Evolutionary conservation across 1,140 invertebrate species (phyloP).

Genomic region (Drosophila santomea): DNA sequence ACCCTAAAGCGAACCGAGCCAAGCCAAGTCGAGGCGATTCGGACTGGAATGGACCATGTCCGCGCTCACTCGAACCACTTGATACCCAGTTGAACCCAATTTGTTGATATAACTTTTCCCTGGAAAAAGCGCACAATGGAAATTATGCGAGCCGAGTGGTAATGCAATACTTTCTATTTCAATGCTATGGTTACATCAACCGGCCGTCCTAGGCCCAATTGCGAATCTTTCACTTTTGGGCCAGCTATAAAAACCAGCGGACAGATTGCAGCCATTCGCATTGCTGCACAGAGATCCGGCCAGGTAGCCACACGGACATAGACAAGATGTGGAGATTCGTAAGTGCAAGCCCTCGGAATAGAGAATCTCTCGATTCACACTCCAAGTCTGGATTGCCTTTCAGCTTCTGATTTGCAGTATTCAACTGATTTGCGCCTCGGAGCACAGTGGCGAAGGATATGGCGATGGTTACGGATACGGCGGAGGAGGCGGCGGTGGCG

Average conservation of each 20-base stretch:
- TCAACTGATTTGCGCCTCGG: conserved; percentile 60
- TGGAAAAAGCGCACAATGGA: conserved; percentile 72
- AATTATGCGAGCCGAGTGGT: conserved; percentile 75
- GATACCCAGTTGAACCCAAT: conserved; percentile 78
- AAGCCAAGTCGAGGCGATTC: conserved; percentile 33
- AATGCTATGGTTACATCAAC: conserved; percentile 82
- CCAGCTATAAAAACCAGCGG: conserved; percentile 54
- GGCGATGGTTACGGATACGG: conserved; percentile 28
- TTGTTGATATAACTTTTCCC: conserved; percentile 78
- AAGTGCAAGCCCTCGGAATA: conserved; percentile 26
- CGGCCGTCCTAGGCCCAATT: conserved; percentile 50
- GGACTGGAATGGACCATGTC: conserved; percentile 44
- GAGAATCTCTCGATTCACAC: background rate
- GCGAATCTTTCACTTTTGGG: conserved; percentile 72
- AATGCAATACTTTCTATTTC: conserved; percentile 81
- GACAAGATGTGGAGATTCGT: conserved; percentile 65
- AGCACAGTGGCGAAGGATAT: conserved; percentile 40
- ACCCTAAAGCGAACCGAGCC: conserved; percentile 63
- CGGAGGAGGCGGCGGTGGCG: conserved; percentile 34
- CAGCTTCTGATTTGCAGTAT: conserved; percentile 61
- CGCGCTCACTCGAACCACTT: conserved; percentile 49
- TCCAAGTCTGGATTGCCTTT: background rate
- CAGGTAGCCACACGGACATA: conserved; percentile 16
- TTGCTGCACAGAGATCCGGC: conserved; percentile 36
- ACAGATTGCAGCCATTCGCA: conserved; percentile 53